Evolutionary conservation across 2,888 invertebrate genomes (phyloP), one percentile per base, ranked within the genome.

Genomic region (Eupithecia dodoneata): DNA sequence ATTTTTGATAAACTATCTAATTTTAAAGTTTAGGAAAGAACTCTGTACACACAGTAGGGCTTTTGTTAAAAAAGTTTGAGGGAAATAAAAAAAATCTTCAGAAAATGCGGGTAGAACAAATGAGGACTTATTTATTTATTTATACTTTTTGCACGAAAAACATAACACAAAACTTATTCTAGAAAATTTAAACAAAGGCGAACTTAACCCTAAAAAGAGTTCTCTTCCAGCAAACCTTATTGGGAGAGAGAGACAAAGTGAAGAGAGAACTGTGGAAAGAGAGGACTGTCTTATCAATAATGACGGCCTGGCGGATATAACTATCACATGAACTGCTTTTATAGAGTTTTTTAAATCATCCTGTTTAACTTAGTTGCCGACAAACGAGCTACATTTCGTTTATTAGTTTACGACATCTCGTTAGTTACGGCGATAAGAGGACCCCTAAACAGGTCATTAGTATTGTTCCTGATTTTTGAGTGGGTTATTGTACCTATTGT

Each of bases 381-480:
- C 91, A 91, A 90, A 90, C 90, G 86, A 92, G 89, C 79, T 90
- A 83, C 84, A 85, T 90, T 89, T 86, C 86, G 85, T 94, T 94
- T 94, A 94, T 94, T 83, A 86, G 86, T 94, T 93, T 94, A 95
- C 87, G 85, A 87, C 81, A 85, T 85, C 94, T 94, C 92, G 94
- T 95, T 94, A 94, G 91, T 86, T 83, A 83, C 81, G 84, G 85
- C 85, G 92, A 93, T 93, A 93, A 93, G 30, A 63, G 86, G 85
- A 84, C 85, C 79, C 88, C 87, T 92, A 93, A 94, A 90, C 93
- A 92, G 91, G 91, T 93, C 91, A 95, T 94, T 94, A 94, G 91
- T 91, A 93, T 94, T 94, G 94, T 94, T 90, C 85, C 83, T 82
- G 77, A 86, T 85, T 85, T 82, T 79, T 63, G 1, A 18, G 18